phyloP scores from a whole-genome alignment of 2,888 invertebrate genomes.

The Tachystola acroxantha region DNA sequence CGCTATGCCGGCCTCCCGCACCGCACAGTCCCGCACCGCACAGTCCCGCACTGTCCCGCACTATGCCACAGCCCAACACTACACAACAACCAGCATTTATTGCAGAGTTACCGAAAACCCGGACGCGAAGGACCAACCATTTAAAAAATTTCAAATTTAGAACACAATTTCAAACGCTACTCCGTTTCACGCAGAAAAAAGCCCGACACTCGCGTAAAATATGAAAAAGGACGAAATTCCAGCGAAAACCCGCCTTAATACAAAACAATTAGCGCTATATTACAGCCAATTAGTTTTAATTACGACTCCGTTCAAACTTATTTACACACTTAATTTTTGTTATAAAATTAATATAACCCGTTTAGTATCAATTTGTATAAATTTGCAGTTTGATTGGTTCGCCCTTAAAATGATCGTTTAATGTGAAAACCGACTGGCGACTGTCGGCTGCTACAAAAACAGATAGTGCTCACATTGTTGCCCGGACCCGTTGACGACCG shows the following conservation, averaged over 20 bases:
- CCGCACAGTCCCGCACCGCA: not conserved
- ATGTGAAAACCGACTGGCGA: constrained; percentile 70
- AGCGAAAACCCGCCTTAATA: constrained; percentile 62
- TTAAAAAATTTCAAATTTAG: constrained; percentile 15
- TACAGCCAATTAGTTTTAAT: constrained; percentile 76
- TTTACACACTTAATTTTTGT: constrained; percentile 79
- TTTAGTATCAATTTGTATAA: constrained; percentile 78
- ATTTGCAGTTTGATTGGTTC: constrained; percentile 77
- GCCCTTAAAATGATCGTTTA: constrained; percentile 76
- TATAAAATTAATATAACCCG: constrained; percentile 78
- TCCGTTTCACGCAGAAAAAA: no score
- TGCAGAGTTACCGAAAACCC: constrained; percentile 10
- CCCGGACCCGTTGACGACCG: constrained; percentile 15
- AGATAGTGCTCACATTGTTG: constrained; percentile 51
- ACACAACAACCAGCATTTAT: constrained; percentile 5
- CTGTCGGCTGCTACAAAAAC: constrained; percentile 72
- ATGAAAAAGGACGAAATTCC: constrained; percentile 58
- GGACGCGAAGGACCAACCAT: constrained; percentile 14
- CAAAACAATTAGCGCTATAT: constrained; percentile 72
- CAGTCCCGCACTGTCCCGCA: not conserved
- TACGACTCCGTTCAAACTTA: constrained; percentile 72
- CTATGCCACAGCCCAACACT: not conserved
- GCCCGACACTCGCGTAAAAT: constrained; percentile 31
- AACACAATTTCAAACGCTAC: constrained; percentile 16
- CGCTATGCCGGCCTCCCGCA: not conserved